Base-by-base conservation (phyloP, 2,113 vertebrate genomes). In the Fukomys damarensis region DNA sequence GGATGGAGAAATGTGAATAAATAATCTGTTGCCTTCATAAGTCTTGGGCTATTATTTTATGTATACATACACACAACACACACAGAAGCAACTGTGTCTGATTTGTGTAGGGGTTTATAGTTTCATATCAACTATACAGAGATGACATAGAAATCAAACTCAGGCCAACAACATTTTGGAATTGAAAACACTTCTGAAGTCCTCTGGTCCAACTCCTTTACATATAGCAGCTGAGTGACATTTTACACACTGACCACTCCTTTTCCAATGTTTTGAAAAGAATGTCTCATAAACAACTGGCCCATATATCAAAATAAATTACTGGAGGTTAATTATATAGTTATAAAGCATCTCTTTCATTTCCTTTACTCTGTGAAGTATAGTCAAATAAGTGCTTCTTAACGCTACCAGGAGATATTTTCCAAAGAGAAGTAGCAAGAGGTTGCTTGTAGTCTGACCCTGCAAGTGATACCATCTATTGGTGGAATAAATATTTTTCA, bases 151-250 rank as follows among this genome's bases (percentile, higher is more conserved):
- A 80, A 74, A 93, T 93, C 56, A 91, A 70, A 83, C 4, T n/a
- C 22, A 43, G 84, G 41, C 28, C 22, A 66, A 90, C 20, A 81
- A 49, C 76, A 11, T 80, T 89, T 52, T 66, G 66, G 74, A 95
- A 83, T 38, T 65, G 9, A 58, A 87, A 92, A 92, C 41, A 85
- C 35, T 92, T 90, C 30, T 86, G 22, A 93, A 32, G 46, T 83
- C 26, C 49, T 79, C 54, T 58, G 56, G 38, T 49, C 56, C 38
- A 93, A n/a, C 28, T 96, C 35, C 84, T 92, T 96, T 95, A 70
- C 14, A 41, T 65, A 58, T 0, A 32, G 46, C 82, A 88, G 16
- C 2, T 85, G 65, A 54, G 9, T n/a, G 56, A 87, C 32, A 22
- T n/a, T 46, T 81, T 85, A 58, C 28, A 76, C 6, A 52, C 11